Evolutionary conservation across 1,140 invertebrate genomes (phyloP).

Genomic region (Musca vetustissima): DNA sequence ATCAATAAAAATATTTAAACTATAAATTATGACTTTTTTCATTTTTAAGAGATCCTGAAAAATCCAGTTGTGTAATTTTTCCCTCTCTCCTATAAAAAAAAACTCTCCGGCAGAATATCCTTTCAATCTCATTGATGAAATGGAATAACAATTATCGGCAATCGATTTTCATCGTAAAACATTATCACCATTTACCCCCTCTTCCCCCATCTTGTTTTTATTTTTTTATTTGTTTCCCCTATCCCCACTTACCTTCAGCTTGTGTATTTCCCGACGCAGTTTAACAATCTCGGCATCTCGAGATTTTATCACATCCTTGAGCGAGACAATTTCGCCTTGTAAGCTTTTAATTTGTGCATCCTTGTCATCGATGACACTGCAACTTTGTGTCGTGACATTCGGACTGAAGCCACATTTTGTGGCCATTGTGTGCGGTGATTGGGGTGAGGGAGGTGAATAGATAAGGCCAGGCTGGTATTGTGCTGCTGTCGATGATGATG

Average conservation of each 20-base stretch:
- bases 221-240: neutral
- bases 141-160: too few species aligned
- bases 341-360: slow-evolving; percentile 30
- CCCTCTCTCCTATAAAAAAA: too few species aligned
- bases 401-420: slow-evolving; percentile 29
- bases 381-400: slow-evolving; percentile 27
- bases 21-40: too few species aligned
- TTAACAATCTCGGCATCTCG: slow-evolving; percentile 30
- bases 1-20: too few species aligned
- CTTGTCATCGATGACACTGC: slow-evolving; percentile 26
- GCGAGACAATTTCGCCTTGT: slow-evolving; percentile 26
- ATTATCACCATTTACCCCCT: too few species aligned
- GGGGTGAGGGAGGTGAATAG: slow-evolving; percentile 18
- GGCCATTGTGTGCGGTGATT: slow-evolving; percentile 27
- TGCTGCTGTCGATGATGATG: slow-evolving; percentile 8
- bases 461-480: neutral
- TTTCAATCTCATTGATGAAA: too few species aligned
- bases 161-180: too few species aligned
- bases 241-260: slow-evolving; percentile 29
- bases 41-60: too few species aligned
- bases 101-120: too few species aligned
- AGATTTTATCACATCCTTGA: slow-evolving; percentile 30
- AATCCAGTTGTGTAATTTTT: too few species aligned
- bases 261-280: slow-evolving; percentile 30
- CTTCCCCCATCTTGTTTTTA: too few species aligned